phyloP scores from a whole-genome alignment of 2,797 vertebrate genomes.

The Avahi laniger region DNA sequence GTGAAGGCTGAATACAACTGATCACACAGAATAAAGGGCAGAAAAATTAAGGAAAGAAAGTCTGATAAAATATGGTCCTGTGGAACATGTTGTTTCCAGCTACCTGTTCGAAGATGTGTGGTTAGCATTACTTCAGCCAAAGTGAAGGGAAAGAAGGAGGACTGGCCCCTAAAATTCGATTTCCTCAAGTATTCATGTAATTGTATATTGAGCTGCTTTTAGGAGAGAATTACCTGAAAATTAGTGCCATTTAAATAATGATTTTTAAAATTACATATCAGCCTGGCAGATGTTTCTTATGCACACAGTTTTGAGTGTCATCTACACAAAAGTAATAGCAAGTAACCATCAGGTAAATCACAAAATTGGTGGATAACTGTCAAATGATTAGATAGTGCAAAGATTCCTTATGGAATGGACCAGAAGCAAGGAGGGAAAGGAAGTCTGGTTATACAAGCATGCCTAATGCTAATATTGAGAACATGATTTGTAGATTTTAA shows the following conservation, averaged over 20 bases:
- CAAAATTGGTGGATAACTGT: neutral
- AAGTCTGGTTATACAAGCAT: neutral
- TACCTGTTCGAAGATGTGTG: constrained; percentile 63
- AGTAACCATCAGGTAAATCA: neutral
- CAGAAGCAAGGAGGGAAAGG: neutral
- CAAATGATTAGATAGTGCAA: neutral
- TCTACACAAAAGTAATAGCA: neutral
- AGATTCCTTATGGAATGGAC: neutral
- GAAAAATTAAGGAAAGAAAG: constrained; percentile 21
- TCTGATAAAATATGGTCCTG: constrained; percentile 47
- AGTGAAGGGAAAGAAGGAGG: neutral
- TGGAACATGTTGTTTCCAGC: constrained; percentile 66
- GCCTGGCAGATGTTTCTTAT: neutral
- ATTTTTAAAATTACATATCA: neutral
- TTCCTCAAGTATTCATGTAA: neutral
- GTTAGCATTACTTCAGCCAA: neutral
- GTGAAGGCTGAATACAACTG: constrained; percentile 52
- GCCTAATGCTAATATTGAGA: neutral
- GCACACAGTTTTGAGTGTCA: neutral
- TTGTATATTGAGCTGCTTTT: neutral
- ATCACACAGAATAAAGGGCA: constrained; percentile 45
- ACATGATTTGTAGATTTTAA: neutral
- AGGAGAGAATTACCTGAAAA: neutral
- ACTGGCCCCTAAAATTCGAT: neutral
- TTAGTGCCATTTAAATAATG: neutral